Evolutionary conservation across 2,113 vertebrate species (phyloP).

Genomic region (Agapornis roseicollis): DNA sequence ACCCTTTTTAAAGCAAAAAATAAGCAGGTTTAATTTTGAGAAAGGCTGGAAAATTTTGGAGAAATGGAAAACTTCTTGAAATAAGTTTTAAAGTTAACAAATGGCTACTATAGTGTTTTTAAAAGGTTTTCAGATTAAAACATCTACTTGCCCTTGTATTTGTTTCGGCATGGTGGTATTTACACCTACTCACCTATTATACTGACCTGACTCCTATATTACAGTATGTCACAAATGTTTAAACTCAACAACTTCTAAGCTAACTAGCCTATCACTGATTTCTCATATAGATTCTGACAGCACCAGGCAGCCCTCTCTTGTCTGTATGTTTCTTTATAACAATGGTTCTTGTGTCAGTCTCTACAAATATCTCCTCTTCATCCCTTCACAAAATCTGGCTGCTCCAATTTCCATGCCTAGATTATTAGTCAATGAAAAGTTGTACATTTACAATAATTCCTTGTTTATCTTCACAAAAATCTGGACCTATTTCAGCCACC

Average conservation of each 20-base stretch:
- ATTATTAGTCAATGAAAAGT: neutral
- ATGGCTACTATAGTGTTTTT: neutral
- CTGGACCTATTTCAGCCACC: neutral
- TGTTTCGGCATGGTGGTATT: neutral
- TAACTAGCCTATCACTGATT: neutral
- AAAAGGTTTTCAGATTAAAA: neutral
- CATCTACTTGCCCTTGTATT: neutral
- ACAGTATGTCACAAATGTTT: neutral
- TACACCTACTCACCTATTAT: neutral
- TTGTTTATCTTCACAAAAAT: neutral
- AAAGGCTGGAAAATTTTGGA: neutral
- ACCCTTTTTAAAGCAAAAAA: neutral
- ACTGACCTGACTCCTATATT: no score
- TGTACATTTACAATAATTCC: neutral
- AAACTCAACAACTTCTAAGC: neutral
- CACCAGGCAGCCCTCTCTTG: neutral
- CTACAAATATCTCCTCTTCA: neutral
- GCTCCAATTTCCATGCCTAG: neutral
- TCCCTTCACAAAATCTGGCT: neutral
- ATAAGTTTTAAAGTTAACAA: neutral
- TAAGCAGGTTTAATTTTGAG: neutral
- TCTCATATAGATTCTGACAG: neutral
- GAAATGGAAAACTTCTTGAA: neutral
- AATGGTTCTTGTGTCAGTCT: neutral
- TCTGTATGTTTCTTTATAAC: neutral